A percentile compares a stretch with the other conserved stretches of the same genome.
Conservation (phyloP, 2,888 invertebrate genomes). For the Masnerella sp. region DNA sequence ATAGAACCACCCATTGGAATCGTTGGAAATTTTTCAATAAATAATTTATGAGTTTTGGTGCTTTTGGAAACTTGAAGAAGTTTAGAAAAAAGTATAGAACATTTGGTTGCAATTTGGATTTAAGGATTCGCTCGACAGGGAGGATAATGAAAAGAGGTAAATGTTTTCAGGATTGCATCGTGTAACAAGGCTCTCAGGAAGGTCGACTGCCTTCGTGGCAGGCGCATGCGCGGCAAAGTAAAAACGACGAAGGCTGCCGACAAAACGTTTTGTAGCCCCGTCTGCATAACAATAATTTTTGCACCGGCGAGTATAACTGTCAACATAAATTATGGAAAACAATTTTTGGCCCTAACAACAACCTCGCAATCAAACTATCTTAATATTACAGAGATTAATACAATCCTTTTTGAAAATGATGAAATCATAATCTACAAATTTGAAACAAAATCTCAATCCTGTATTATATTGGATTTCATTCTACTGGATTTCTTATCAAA, state of each 20-base stretch:
- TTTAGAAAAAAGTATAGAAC: conserved; percentile 28
- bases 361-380: conserved; percentile 16
- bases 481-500: too few species aligned
- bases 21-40: too few species aligned
- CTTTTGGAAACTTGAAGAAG: too few species aligned
- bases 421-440: too few species aligned
- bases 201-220: conserved; percentile 69
- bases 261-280: conserved; percentile 56
- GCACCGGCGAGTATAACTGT: conserved; percentile 46
- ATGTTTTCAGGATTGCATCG: conserved; percentile 71
- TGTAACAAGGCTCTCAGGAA: conserved; percentile 73
- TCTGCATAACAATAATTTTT: conserved; percentile 57
- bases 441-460: too few species aligned
- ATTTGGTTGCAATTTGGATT: conserved; percentile 34
- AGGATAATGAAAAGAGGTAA: conserved; percentile 58
- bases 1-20: too few species aligned
- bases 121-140: conserved; percentile 52
- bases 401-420: conserved; percentile 44
- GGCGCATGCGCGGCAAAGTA: conserved; percentile 61
- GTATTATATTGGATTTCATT: too few species aligned
- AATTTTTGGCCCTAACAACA: conserved; percentile 37
- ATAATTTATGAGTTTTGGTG: too few species aligned
- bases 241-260: conserved; percentile 49
- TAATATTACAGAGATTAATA: conserved; percentile 27
- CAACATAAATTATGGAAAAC: conserved; percentile 43